Evolutionary conservation across 2,888 invertebrate species (phyloP), one percentile per base, ranked within the genome.

Genomic region (Agrotis segetum): DNA sequence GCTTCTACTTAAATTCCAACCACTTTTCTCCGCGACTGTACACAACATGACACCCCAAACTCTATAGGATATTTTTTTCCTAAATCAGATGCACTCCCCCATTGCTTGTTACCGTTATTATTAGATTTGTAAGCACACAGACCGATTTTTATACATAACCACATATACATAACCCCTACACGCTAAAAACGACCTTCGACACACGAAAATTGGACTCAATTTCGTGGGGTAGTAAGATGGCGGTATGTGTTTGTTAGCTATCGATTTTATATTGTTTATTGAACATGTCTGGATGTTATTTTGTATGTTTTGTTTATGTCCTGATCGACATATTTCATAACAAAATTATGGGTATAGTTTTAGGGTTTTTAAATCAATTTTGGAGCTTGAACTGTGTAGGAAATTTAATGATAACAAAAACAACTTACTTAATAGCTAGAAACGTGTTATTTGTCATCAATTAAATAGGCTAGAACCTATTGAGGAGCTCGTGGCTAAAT

Each of bases 11-110:
- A 47, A 40, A 65, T 44, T 16, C 0, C 11, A 19, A 59, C 2
- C 13, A 19, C 70, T 75, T 49, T 68, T 11, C 44, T 0, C 0
- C 62, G 1, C 76, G 82, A 82, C 80, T 87, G 90, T 93, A 90
- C 90, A 60, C 49, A 86, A 85, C 81, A 79, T 84, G 81, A 85
- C 89, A 82, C 92, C 92, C 90, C 87, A 79, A 77, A 85, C 85
- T 85, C 87, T 86, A 88, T 85, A 87, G 87, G 87, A 74, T 75
- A 72, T 81, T 91, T 91, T 92, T 94, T 94, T 90, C 88, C 89
- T 84, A 91, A 94, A 93, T 92, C 92, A 89, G 88, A 88, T 89
- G 89, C 91, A 88, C 92, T 87, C 92, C 93, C 94, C 91, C 89
- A 81, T 74, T 72, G 88, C 93, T 93, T 93, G 93, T 92, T 95